A percentile compares a stretch with the other conserved stretches of the same genome.
phyloP scores from a whole-genome alignment of 1,140 invertebrate species.

The Macrocentrus cingulum region DNA sequence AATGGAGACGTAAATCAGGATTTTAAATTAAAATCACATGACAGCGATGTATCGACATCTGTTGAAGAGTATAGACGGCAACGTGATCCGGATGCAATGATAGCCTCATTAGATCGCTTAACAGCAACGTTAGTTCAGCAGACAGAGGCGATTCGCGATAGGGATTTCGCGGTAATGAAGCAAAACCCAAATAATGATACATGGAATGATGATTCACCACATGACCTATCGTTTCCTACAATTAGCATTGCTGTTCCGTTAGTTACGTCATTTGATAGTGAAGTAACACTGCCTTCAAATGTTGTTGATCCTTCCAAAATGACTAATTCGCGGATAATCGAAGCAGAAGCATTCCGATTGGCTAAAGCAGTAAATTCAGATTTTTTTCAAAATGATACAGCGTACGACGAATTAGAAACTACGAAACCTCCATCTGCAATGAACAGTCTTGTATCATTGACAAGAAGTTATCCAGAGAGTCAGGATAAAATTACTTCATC shows the following conservation, averaged over 20 bases:
- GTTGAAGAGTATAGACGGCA: conserved; percentile 59
- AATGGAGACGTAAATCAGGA: too few species aligned
- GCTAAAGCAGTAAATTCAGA: conserved; percentile 68
- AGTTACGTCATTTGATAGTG: conserved; percentile 69
- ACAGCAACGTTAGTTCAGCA: conserved; percentile 67
- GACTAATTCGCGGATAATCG: conserved; percentile 71
- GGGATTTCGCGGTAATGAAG: conserved; percentile 47
- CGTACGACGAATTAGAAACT: conserved; percentile 70
- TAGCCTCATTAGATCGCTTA: conserved; percentile 66
- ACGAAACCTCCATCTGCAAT: conserved; percentile 78
- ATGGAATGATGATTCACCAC: conserved; percentile 75
- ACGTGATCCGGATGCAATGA: conserved; percentile 68
- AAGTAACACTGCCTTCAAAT: conserved; percentile 34
- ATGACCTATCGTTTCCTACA: conserved; percentile 76
- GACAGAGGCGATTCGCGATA: conserved; percentile 53
- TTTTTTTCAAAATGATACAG: conserved; percentile 46
- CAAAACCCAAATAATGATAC: conserved; percentile 63
- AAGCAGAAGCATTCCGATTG: conserved; percentile 72
- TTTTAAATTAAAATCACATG: too few species aligned
- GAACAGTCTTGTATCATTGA: conserved; percentile 67
- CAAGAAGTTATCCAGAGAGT: conserved; percentile 57
- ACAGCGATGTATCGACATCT: too few species aligned
- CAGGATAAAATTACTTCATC: conserved; percentile 46
- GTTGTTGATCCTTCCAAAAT: conserved; percentile 44
- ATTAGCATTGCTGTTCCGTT: conserved; percentile 74